Conservation (phyloP, 2,888 invertebrate species). For the Philaethria dido region DNA sequence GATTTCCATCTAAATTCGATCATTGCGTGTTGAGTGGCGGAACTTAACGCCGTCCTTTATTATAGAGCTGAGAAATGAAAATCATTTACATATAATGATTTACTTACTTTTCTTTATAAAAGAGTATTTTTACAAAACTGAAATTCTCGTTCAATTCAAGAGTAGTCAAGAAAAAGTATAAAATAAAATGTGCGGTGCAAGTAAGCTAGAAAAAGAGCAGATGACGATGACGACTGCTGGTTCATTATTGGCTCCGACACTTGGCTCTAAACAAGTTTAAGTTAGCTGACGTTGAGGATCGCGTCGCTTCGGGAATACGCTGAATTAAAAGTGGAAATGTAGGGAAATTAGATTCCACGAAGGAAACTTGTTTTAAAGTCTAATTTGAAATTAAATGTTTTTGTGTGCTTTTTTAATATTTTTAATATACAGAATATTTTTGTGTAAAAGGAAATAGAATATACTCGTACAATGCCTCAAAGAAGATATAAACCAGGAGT, state of each 20-base stretch:
- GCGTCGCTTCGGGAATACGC: conserved; percentile 43
- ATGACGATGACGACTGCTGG: conserved; percentile 30
- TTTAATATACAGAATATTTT: background rate
- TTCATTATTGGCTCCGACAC: conserved; percentile 46
- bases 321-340: conserved; percentile 49
- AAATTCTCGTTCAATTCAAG: no score
- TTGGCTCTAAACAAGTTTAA: conserved; percentile 47
- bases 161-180: background rate
- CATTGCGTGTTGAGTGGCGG: no score
- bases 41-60: no score
- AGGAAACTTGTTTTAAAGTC: conserved; percentile 43
- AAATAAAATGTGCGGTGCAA: background rate
- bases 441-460: background rate
- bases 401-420: background rate
- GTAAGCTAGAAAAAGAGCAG: conserved; percentile 25
- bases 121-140: no score
- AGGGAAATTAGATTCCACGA: conserved; percentile 47
- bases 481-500: no score
- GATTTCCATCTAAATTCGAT: no score
- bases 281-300: conserved; percentile 40
- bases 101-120: no score
- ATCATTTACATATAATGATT: no score
- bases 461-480: no score
- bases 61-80: no score
- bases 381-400: conserved; percentile 26